These are phyloP conservation scores for Micrasema minimum DNA, from an alignment of 1,140 invertebrate species.

Conservation along the genomic window DNA sequence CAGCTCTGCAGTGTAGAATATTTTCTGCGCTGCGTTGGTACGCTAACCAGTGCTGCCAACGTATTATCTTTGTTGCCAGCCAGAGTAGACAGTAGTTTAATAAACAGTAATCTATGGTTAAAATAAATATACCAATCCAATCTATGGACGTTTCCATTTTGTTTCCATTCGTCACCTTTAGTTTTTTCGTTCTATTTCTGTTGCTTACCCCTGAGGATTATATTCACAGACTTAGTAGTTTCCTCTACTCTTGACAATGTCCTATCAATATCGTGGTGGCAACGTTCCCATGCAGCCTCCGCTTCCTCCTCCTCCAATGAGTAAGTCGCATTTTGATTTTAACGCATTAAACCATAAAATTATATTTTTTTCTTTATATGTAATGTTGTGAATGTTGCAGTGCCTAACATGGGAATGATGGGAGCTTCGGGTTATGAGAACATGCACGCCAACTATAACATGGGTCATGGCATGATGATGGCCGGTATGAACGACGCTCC, in stretches of 20 bases:
- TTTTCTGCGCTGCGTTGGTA: no score
- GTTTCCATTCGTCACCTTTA: no score
- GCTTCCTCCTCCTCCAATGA: conserved; percentile 37
- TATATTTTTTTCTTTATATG: neutral
- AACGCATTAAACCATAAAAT: neutral
- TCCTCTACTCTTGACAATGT: conserved; percentile 4
- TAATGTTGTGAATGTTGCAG: conserved; percentile 32
- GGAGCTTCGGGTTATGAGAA: conserved; percentile 40
- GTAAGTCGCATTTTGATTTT: conserved; percentile 18
- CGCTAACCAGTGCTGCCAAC: no score
- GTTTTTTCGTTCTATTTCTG: no score
- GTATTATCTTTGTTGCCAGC: no score
- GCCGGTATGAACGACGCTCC: conserved; percentile 76
- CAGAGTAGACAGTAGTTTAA: no score
- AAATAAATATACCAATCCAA: no score
- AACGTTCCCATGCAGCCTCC: conserved; percentile 38
- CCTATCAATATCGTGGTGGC: conserved; percentile 38
- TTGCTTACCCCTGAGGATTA: no score
- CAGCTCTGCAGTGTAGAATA: no score
- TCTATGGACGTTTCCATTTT: no score
- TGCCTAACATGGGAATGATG: conserved; percentile 49
- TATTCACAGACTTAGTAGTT: no score
- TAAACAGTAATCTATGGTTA: no score
- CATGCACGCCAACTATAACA: conserved; percentile 48
- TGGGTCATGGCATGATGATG: conserved; percentile 50